Conservation (phyloP, 53 echinoderm and acorn worm species). For the Stichopus horrens region DNA sequence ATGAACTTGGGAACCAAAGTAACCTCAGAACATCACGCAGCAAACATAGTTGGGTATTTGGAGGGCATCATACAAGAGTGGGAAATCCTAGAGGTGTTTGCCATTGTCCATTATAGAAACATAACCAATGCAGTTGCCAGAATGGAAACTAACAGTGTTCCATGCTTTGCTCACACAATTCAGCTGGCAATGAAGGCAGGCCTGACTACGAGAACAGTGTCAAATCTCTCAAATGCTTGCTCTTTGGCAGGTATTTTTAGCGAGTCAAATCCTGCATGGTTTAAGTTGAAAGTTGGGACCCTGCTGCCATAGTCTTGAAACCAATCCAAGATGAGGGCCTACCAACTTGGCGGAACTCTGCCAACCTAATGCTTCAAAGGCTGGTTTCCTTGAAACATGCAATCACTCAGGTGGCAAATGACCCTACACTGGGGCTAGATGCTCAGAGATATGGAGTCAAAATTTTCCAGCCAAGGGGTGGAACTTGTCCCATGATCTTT, state of each 20-base stretch:
- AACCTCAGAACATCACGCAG: constrained; percentile 8
- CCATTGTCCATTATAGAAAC: constrained; percentile 6
- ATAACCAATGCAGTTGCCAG: constrained; percentile 4
- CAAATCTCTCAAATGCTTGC: constrained; percentile 4
- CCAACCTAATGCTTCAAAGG: constrained; percentile 8
- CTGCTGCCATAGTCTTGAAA: not conserved
- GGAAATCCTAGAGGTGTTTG: constrained; percentile 9
- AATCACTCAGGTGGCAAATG: not conserved
- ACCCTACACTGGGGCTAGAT: constrained; percentile 3
- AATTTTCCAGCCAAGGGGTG: constrained; percentile 9
- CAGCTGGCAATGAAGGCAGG: constrained; percentile 31
- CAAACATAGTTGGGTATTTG: constrained; percentile 16
- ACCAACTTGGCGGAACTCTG: not conserved
- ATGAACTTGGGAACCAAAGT: constrained; percentile 33
- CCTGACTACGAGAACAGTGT: not conserved
- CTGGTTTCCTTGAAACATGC: not conserved
- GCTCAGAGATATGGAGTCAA: not conserved
- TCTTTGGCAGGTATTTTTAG: constrained; percentile 23
- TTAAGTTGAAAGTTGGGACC: constrained; percentile 8
- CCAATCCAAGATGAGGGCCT: constrained; percentile 23
- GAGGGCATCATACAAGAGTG: constrained; percentile 3
- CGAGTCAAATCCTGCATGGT: constrained; percentile 25
- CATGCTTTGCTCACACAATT: constrained; percentile 42
- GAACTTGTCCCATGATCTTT: not conserved
- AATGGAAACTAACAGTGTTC: constrained; percentile 7